A percentile compares a stretch with the other conserved stretches of the same genome.
These are phyloP conservation scores for Phlogophora meticulosa DNA, from an alignment of 2,888 invertebrate species.

Conservation along the genomic window DNA sequence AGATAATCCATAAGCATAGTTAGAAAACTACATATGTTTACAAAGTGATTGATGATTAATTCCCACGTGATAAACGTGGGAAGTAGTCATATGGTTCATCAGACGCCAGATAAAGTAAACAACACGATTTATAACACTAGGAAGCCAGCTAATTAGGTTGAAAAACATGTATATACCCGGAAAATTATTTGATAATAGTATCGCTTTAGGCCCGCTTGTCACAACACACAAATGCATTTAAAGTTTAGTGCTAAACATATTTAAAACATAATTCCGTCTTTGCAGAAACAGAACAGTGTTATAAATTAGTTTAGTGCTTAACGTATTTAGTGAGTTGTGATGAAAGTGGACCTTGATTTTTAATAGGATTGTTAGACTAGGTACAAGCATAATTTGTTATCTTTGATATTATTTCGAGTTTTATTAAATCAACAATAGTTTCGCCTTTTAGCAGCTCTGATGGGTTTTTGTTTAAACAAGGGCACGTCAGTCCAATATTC, in stretches of 20 bases:
- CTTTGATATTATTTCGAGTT: conserved; percentile 15
- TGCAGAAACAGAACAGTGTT: no score
- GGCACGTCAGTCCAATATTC: not conserved
- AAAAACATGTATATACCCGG: not conserved
- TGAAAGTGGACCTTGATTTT: not conserved
- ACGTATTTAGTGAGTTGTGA: no score
- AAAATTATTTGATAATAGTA: not conserved
- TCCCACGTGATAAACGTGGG: no score
- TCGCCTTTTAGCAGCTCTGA: conserved; percentile 7
- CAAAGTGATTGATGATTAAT: conserved; percentile 31
- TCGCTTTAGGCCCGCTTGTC: not conserved
- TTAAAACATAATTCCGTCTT: no score
- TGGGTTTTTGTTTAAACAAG: not conserved
- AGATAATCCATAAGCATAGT: not conserved
- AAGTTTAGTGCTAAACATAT: no score
- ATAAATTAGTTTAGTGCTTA: no score
- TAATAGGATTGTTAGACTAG: not conserved
- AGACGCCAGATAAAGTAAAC: conserved; percentile 32
- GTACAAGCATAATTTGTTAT: conserved; percentile 5
- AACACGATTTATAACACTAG: conserved; percentile 9
- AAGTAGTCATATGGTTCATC: conserved; percentile 38
- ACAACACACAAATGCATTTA: no score
- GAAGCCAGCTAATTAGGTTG: conserved; percentile 7
- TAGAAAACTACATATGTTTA: conserved; percentile 27
- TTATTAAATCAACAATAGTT: conserved; percentile 6